Percentiles rank a stretch among this genome's conserved stretches.
Conservation (phyloP, 2,113 vertebrate genomes). For the Mionectes macconnelli region DNA sequence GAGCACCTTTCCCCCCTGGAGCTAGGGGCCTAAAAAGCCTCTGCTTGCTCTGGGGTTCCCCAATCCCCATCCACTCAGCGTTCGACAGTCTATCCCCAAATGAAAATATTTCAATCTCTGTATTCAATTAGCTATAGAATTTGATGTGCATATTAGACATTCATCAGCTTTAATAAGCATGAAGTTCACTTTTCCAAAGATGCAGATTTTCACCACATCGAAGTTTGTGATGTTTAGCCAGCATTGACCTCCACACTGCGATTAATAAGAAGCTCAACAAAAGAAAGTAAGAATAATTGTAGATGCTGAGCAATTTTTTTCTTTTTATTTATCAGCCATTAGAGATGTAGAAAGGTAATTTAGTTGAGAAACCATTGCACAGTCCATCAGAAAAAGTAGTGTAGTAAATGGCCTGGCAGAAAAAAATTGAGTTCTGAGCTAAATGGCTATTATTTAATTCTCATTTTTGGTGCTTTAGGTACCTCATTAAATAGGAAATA, state of each 20-base stretch:
- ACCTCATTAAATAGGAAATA: background rate
- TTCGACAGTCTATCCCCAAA: too few species aligned
- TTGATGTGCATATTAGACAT: background rate
- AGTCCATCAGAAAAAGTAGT: background rate
- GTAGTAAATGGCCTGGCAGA: background rate
- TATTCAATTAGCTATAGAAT: background rate
- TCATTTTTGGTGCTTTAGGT: background rate
- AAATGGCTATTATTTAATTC: background rate
- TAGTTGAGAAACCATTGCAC: background rate
- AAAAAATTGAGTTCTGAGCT: background rate
- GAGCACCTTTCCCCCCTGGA: too few species aligned
- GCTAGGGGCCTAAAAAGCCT: too few species aligned
- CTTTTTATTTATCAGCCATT: background rate
- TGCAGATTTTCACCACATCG: background rate
- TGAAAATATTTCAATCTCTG: background rate
- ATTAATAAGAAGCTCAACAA: background rate
- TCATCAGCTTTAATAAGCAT: background rate
- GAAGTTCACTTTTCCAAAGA: background rate
- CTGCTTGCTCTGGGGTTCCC: too few species aligned
- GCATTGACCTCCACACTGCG: background rate
- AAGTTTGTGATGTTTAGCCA: background rate
- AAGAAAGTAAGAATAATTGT: background rate
- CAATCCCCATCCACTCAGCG: too few species aligned
- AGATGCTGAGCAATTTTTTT: background rate
- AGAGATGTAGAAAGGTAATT: background rate